A percentile compares a stretch with the other conserved stretches of the same genome.
phyloP scores from a whole-genome alignment of 2,113 vertebrate species.

The Cynoglossus semilaevis region DNA sequence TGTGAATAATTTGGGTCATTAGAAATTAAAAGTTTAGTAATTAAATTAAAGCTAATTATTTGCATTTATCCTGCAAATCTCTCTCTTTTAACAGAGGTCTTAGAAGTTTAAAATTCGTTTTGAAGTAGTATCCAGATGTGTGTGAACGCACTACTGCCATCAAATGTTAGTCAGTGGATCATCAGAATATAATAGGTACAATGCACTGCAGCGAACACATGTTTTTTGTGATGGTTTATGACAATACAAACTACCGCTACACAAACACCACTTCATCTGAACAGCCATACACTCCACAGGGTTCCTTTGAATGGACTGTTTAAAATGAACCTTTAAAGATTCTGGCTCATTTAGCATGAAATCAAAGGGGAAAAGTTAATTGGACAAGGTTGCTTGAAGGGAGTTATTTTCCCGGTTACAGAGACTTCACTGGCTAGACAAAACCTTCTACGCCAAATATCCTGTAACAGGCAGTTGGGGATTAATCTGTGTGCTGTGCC shows the following conservation, averaged over 20 bases:
- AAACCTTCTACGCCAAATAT: conserved; percentile 55
- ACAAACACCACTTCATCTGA: not conserved
- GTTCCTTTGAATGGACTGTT: conserved; percentile 9
- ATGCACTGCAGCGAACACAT: not conserved
- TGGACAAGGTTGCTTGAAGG: conserved; percentile 41
- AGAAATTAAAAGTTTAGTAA: too few species aligned
- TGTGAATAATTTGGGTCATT: too few species aligned
- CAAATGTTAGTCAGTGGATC: not conserved
- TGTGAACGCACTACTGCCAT: not conserved
- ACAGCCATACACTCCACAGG: not conserved
- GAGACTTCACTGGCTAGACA: conserved; percentile 43
- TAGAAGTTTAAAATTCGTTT: too few species aligned
- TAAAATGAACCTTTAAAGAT: conserved; percentile 28
- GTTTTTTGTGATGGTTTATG: not conserved
- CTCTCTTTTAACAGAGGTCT: too few species aligned
- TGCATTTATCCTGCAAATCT: too few species aligned
- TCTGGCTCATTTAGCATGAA: conserved; percentile 44
- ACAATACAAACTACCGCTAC: not conserved
- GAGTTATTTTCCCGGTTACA: conserved; percentile 9
- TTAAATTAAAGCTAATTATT: too few species aligned
- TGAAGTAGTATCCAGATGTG: too few species aligned
- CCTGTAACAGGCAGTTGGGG: conserved; percentile 51
- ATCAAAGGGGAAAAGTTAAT: conserved; percentile 48
- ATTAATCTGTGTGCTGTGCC: conserved; percentile 59
- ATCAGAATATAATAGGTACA: not conserved